These are phyloP conservation scores for Gambelia wislizenii DNA, from an alignment of 2,797 vertebrate genomes.

Conservation along the genomic window DNA sequence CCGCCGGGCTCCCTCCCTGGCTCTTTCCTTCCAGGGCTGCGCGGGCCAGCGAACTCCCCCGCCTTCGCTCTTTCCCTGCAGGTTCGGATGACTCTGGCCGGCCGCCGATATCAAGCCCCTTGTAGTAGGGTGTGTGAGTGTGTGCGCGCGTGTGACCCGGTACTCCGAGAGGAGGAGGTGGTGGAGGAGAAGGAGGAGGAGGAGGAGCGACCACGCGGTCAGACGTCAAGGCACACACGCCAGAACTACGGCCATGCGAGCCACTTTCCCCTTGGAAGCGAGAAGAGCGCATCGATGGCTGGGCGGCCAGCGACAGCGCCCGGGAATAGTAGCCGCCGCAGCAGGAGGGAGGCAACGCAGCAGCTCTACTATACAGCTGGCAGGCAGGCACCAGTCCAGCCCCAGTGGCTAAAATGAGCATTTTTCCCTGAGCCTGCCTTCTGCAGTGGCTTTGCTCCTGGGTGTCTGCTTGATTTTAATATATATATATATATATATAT, in stretches of 20 bases:
- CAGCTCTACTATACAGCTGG: slow-evolving; percentile 74
- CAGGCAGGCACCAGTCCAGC: slow-evolving; percentile 81
- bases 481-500: too few relatives aligned
- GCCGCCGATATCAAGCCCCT: slow-evolving; percentile 59
- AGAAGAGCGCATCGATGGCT: slow-evolving; percentile 84
- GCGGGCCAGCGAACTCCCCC: too few relatives aligned
- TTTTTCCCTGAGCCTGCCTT: slow-evolving; percentile 72
- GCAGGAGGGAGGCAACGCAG: slow-evolving; percentile 76
- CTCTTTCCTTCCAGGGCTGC: too few relatives aligned
- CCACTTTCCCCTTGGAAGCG: slow-evolving; percentile 73
- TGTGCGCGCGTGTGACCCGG: slow-evolving; percentile 56
- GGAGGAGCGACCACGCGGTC: slow-evolving; percentile 80
- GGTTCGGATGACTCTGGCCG: slow-evolving; percentile 52
- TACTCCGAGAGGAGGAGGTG: slow-evolving; percentile 55
- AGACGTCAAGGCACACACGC: slow-evolving; percentile 74
- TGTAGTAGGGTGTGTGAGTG: not conserved
- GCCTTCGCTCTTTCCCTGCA: slow-evolving; percentile 38
- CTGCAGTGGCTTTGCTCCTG: slow-evolving; percentile 66
- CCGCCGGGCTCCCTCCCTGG: not conserved
- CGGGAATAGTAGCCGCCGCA: too few relatives aligned
- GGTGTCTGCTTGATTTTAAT: slow-evolving; percentile 74
- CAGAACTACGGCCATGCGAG: slow-evolving; percentile 68
- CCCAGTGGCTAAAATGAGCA: slow-evolving; percentile 83
- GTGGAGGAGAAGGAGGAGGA: slow-evolving; percentile 82
- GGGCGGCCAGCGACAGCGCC: slow-evolving; percentile 78